A percentile compares a stretch with the other conserved stretches of the same genome.
These are phyloP conservation scores for Gordius sp. DNA, from an alignment of 2,888 invertebrate genomes.

Conservation along the genomic window DNA sequence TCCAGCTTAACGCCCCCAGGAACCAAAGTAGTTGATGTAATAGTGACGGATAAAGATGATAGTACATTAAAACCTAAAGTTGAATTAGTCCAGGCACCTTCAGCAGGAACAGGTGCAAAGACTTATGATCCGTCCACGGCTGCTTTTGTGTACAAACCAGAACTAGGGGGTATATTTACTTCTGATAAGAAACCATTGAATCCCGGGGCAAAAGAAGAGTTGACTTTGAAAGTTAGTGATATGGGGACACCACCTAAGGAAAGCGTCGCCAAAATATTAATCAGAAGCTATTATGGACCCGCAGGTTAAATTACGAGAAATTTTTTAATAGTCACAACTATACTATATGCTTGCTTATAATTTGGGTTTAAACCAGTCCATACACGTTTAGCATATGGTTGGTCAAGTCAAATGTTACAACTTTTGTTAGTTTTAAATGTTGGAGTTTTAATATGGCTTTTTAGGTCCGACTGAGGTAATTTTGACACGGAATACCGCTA, in stretches of 20 bases:
- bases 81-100: not conserved
- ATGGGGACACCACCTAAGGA: slow-evolving; percentile 2
- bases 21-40: not conserved
- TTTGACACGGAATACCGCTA: no score
- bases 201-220: not conserved
- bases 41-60: not conserved
- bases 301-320: not conserved
- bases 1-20: not conserved
- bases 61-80: not conserved
- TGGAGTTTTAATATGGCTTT: no score
- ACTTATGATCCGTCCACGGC: not conserved
- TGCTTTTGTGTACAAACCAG: not conserved
- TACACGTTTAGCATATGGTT: not conserved
- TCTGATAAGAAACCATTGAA: not conserved
- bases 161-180: not conserved
- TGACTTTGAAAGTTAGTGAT: not conserved
- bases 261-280: not conserved
- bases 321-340: not conserved
- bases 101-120: not conserved
- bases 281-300: slow-evolving; percentile 6
- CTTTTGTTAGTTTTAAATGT: no score
- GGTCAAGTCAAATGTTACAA: no score
- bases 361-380: not conserved
- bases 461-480: no score
- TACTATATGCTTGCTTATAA: not conserved